Conservation (phyloP, 2,113 vertebrate species). For the Nesospiza acunhae region DNA sequence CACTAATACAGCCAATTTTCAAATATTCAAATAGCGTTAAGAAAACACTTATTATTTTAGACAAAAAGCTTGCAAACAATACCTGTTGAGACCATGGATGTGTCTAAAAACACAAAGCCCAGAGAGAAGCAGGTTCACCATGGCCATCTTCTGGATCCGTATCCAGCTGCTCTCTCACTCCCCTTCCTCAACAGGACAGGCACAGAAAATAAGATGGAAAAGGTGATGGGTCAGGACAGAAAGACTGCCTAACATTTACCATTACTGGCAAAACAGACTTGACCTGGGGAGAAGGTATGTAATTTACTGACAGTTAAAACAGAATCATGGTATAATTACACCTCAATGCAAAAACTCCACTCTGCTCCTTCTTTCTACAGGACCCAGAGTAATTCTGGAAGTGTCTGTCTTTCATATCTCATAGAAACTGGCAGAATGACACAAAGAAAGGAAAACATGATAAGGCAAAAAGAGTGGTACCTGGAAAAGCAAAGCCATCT, state of each 20-base stretch:
- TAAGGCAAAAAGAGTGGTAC: neutral
- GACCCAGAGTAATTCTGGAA: neutral
- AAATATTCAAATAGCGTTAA: neutral
- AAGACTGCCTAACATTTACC: neutral
- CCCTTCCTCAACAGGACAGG: neutral
- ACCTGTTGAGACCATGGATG: neutral
- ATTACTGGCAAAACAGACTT: neutral
- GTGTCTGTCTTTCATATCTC: neutral
- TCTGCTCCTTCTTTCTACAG: neutral
- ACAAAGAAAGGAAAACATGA: neutral
- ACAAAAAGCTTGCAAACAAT: neutral
- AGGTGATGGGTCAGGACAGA: neutral
- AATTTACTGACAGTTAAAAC: neutral
- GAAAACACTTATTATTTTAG: neutral
- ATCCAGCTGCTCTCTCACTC: rapidly evolving
- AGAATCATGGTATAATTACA: neutral
- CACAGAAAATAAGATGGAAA: neutral
- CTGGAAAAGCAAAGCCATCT: neutral
- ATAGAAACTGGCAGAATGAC: neutral
- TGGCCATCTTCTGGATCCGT: neutral
- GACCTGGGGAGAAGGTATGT: neutral
- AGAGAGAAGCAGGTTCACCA: neutral
- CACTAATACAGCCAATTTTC: neutral
- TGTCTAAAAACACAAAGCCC: neutral
- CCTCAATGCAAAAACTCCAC: neutral